Percentiles rank a stretch among this genome's conserved stretches.
Conservation (phyloP, 2,797 vertebrate species). For the Pangasius krempfi region DNA sequence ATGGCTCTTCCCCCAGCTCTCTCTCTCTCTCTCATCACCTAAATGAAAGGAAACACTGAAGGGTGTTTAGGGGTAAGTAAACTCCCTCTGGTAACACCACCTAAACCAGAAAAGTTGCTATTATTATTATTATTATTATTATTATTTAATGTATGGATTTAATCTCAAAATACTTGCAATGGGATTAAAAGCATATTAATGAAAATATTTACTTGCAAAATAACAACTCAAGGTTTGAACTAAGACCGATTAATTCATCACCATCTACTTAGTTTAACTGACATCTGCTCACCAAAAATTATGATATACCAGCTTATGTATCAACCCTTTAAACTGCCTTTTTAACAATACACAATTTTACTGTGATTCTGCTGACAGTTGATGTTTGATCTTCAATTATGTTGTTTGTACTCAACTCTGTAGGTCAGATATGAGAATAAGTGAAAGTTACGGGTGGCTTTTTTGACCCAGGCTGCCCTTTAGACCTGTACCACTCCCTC, state of each 20-base stretch:
- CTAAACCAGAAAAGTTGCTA: not conserved
- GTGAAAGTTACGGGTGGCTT: conserved; percentile 7
- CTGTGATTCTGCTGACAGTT: not conserved
- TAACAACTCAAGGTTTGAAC: not conserved
- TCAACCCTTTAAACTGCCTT: not conserved
- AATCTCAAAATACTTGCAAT: not conserved
- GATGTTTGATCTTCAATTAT: not conserved
- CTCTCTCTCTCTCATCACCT: conserved; percentile 15
- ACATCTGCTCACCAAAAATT: not conserved
- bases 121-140: not conserved
- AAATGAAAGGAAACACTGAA: conserved; percentile 20
- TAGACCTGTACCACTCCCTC: conserved; percentile 26
- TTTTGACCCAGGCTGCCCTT: conserved; percentile 31
- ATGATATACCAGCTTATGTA: not conserved
- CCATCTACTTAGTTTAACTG: not conserved
- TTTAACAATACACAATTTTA: not conserved
- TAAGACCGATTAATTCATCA: not conserved
- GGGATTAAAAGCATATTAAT: not conserved
- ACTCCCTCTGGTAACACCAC: not conserved
- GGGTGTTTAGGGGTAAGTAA: conserved; percentile 12
- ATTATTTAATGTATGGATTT: not conserved
- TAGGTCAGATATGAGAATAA: not conserved
- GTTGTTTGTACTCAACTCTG: not conserved
- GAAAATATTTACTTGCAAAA: not conserved
- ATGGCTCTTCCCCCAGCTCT: conserved; percentile 21